These are phyloP conservation scores for Conchocele bisecta DNA, from an alignment of 2,888 invertebrate genomes.

Conservation along the genomic window DNA sequence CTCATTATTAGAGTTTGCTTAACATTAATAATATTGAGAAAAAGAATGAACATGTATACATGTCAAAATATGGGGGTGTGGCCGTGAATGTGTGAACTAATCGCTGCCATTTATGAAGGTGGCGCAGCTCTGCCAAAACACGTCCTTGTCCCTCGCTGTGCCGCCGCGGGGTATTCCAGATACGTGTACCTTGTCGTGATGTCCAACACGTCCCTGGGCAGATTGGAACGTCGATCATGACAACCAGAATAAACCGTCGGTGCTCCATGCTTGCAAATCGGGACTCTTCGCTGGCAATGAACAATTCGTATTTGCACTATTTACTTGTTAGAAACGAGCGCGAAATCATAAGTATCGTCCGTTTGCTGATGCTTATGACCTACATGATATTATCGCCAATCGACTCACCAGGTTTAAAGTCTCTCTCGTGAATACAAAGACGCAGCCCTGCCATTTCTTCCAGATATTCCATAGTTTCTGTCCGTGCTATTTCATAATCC, in stretches of 20 bases:
- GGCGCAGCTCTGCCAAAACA: conserved; percentile 34
- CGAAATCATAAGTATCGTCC: conserved; percentile 31
- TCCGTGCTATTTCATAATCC: conserved; percentile 24
- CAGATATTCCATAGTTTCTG: conserved; percentile 8
- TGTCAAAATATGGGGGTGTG: too few relatives aligned
- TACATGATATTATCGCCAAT: conserved; percentile 34
- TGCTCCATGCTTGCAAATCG: conserved; percentile 13
- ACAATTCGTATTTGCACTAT: conserved; percentile 51
- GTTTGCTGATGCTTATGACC: conserved; percentile 29
- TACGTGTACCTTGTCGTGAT: conserved; percentile 32
- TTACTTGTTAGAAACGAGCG: conserved; percentile 22
- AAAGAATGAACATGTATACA: too few relatives aligned
- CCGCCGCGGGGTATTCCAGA: conserved; percentile 29
- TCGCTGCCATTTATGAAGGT: conserved; percentile 6
- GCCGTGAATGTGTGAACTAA: too few relatives aligned
- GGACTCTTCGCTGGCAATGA: conserved; percentile 30
- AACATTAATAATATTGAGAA: too few relatives aligned
- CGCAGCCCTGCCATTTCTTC: conserved; percentile 11
- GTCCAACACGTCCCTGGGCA: conserved; percentile 40
- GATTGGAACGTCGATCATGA: conserved; percentile 29
- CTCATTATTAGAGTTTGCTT: too few relatives aligned
- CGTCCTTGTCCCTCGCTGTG: conserved; percentile 4
- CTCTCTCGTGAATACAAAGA: conserved; percentile 39
- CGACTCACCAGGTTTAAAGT: conserved; percentile 39
- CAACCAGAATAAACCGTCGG: conserved; percentile 28